Evolutionary conservation across 2,888 invertebrate species (phyloP), one percentile per base, ranked within the genome.

Genomic region (Eristalis arbustorum): DNA sequence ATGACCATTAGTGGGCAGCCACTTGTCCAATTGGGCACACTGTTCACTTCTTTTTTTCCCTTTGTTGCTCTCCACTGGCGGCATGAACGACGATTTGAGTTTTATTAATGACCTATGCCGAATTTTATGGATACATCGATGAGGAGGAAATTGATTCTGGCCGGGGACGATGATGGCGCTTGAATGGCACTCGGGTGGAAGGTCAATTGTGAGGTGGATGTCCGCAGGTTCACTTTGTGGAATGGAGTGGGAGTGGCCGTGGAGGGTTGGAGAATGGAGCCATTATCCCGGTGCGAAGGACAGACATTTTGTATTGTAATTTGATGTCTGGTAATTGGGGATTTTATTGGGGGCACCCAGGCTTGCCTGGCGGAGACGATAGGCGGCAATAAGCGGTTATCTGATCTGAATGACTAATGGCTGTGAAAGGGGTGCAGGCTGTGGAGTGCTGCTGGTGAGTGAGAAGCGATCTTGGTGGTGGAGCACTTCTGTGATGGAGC

Each of bases 41-140:
- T 25, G 25, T 25, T 59, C 25, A 25, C 23, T 57, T 57, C 6
- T 31, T 31, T 31, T 31, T 31, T 6, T 3, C n/a, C n/a, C n/a
- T 31, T 5, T 5, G 31, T 25, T 25, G 25, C 25, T 49, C 18
- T 40, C 42, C 13, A 18, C 25, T 13, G 56, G n/a, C 28, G 25
- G 23, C 25, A 37, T 23, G 34, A 59, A n/a, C n/a, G 59, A 66
- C 18, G 10, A 18, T 25, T 66, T 49, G 68, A 63, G 68, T 63
- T 68, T 87, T 82, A 82, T 87, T 82, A 78, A 82, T 82, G 87
- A 75, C 87, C 82, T 75, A 82, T 87, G 78, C 75, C 67, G 78
- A 82, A 74, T 87, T 82, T 87, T 82, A 87, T 87, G 78, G 82
- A 82, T 72, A 87, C 78, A 82, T 82, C 71, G 67, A 78, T 62